Evolutionary conservation across 2,888 invertebrate species (phyloP).

Genomic region (Acleris cristana): DNA sequence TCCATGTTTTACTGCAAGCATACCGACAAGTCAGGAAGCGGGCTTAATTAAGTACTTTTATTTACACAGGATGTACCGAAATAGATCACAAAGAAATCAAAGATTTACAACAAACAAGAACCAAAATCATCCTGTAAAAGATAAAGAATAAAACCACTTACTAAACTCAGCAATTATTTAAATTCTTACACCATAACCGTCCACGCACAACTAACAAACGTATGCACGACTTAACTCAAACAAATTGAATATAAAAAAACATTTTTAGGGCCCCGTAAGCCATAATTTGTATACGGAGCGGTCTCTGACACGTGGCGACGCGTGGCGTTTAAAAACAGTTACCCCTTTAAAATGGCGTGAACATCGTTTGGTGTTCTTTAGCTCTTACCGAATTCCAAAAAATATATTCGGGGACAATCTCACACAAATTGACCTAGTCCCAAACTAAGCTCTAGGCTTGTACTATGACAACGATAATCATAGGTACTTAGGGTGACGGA

Average conservation of each 20-base stretch:
- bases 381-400: too few relatives aligned
- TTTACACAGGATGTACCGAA: too few relatives aligned
- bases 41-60: too few relatives aligned
- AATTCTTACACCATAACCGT: slow-evolving; percentile 23
- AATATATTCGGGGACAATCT: too few relatives aligned
- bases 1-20: too few relatives aligned
- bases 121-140: background rate
- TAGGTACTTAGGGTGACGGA: too few relatives aligned
- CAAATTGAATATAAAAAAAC: slow-evolving; percentile 55
- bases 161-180: slow-evolving; percentile 20
- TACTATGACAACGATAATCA: too few relatives aligned
- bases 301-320: slow-evolving; percentile 62
- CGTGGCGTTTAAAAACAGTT: slow-evolving; percentile 52
- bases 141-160: background rate
- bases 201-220: slow-evolving; percentile 40
- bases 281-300: slow-evolving; percentile 77
- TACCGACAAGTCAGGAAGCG: too few relatives aligned
- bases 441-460: too few relatives aligned
- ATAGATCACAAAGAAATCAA: too few relatives aligned
- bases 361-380: background rate
- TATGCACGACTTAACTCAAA: slow-evolving; percentile 42
- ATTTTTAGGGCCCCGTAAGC: slow-evolving; percentile 66
- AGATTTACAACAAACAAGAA: too few relatives aligned
- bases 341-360: slow-evolving; percentile 15
- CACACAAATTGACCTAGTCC: too few relatives aligned